phyloP scores from a whole-genome alignment of 1,140 invertebrate species.

The Calephelis virginiensis region DNA sequence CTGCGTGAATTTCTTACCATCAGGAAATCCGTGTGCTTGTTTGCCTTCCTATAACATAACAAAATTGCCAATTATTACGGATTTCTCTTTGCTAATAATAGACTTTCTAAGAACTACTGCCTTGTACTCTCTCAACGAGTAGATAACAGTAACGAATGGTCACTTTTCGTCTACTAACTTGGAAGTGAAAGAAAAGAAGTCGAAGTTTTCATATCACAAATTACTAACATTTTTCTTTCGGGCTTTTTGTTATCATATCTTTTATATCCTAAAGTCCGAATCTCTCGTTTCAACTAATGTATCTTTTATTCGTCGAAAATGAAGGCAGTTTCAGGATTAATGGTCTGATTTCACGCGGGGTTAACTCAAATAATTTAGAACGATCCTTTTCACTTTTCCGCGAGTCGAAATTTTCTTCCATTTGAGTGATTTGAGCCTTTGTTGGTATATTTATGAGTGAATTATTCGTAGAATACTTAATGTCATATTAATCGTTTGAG shows the following conservation, averaged over 20 bases:
- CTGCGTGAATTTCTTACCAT: no score
- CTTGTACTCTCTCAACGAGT: no score
- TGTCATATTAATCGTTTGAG: background rate
- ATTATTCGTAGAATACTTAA: conserved; percentile 1
- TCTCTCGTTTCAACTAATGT: conserved; percentile 24
- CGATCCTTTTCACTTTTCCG: conserved; percentile 18
- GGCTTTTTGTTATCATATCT: conserved; percentile 24
- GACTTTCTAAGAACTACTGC: no score
- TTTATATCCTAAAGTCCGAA: conserved; percentile 22
- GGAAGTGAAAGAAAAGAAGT: conserved; percentile 17
- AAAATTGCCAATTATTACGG: no score
- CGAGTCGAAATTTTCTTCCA: conserved; percentile 16
- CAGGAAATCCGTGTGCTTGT: no score
- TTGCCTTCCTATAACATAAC: no score
- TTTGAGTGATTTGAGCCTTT: conserved; percentile 15
- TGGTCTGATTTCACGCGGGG: conserved; percentile 38
- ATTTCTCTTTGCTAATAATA: no score
- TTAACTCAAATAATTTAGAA: conserved; percentile 41
- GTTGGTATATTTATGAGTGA: conserved; percentile 3
- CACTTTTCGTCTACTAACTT: background rate
- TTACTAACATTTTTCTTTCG: conserved; percentile 19
- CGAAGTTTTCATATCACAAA: conserved; percentile 14
- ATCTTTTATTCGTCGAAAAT: conserved; percentile 25
- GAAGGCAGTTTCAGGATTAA: conserved; percentile 38
- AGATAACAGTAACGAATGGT: background rate